These are phyloP conservation scores for Helicolenus hilgendorfi DNA, from an alignment of 2,797 vertebrate genomes.

Conservation along the genomic window DNA sequence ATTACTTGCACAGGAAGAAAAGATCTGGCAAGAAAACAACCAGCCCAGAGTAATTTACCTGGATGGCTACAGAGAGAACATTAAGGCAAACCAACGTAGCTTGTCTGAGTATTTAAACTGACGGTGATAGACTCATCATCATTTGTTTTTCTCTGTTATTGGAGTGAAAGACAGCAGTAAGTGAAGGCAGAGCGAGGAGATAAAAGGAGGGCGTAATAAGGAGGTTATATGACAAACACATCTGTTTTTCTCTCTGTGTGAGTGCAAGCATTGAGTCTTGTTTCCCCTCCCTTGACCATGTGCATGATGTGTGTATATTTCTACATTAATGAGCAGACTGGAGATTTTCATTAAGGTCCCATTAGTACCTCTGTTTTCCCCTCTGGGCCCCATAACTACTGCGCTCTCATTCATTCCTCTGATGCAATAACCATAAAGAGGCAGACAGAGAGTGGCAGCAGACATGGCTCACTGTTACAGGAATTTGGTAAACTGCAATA, in stretches of 20 bases:
- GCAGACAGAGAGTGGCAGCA: constrained; percentile 32
- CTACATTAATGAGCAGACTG: constrained; percentile 72
- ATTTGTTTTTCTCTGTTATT: constrained; percentile 47
- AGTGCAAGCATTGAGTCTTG: neutral
- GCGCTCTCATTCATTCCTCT: constrained; percentile 55
- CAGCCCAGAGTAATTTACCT: constrained; percentile 18
- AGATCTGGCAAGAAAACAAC: constrained; percentile 26
- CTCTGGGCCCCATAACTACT: constrained; percentile 26
- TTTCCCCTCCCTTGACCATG: neutral
- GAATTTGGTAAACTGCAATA: constrained; percentile 22
- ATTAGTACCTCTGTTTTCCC: constrained; percentile 63
- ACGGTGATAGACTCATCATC: constrained; percentile 20
- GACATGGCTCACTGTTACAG: constrained; percentile 28
- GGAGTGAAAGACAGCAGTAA: constrained; percentile 14
- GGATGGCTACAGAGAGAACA: constrained; percentile 1
- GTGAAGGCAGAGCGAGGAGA: constrained; percentile 19
- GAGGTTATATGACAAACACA: constrained; percentile 53
- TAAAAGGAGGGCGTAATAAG: constrained; percentile 37
- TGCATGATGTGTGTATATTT: constrained; percentile 54
- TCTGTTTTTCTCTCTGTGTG: constrained; percentile 40
- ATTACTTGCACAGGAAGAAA: constrained; percentile 50
- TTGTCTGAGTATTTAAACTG: constrained; percentile 17
- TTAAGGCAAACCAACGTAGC: neutral
- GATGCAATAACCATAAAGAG: constrained; percentile 53
- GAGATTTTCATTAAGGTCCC: constrained; percentile 79